Percentiles rank a stretch among this genome's conserved stretches.
phyloP scores from a whole-genome alignment of 2,113 vertebrate genomes.

The Pionites leucogaster region DNA sequence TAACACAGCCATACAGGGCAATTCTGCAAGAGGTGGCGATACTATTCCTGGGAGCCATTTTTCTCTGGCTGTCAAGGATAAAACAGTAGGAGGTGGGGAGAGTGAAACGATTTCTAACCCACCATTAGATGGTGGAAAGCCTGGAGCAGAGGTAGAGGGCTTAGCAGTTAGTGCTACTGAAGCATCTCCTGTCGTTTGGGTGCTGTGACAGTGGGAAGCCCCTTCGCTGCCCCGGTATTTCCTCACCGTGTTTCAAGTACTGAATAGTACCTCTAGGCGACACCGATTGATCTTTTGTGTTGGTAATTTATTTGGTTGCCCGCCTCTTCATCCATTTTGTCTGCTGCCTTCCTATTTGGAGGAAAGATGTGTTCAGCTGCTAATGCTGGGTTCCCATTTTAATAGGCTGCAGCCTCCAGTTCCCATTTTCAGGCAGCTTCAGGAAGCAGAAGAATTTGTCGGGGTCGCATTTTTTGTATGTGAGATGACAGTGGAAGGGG shows the following conservation, averaged over 20 bases:
- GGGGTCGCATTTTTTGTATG: background rate
- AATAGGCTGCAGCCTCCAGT: background rate
- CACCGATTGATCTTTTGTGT: slow-evolving; percentile 43
- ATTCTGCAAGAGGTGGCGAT: background rate
- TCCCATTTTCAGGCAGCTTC: background rate
- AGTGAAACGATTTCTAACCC: background rate
- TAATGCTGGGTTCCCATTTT: background rate
- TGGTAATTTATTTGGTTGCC: slow-evolving; percentile 16
- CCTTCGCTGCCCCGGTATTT: background rate
- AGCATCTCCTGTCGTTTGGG: background rate
- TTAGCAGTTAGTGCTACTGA: background rate
- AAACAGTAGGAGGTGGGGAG: rapidly evolving
- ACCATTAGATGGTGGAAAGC: background rate
- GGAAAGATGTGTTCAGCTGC: background rate
- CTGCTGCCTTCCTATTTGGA: background rate
- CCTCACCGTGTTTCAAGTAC: background rate
- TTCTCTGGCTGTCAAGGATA: background rate
- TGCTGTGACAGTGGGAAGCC: background rate
- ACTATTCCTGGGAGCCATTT: rapidly evolving
- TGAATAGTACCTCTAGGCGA: background rate
- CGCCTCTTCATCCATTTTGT: background rate
- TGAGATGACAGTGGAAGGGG: background rate
- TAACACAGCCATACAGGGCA: background rate
- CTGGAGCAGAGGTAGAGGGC: background rate
- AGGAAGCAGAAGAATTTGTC: background rate